These are phyloP conservation scores for Zenarchopterus dispar DNA, from an alignment of 2,797 vertebrate species.

Conservation along the genomic window DNA sequence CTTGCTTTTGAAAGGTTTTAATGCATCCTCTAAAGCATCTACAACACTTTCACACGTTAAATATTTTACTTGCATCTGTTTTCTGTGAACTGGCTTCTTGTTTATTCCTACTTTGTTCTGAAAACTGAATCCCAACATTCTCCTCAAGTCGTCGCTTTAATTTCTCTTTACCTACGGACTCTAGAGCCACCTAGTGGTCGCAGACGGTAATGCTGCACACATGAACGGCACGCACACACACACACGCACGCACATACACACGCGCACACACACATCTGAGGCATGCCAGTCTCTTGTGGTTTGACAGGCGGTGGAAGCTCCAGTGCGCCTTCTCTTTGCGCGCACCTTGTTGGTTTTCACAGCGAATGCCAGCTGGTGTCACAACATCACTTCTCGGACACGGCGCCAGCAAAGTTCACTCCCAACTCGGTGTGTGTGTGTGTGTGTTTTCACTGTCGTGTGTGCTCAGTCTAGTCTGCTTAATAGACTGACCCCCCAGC, in stretches of 20 bases:
- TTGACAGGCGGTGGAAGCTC: slow-evolving; percentile 45
- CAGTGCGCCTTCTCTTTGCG: slow-evolving; percentile 26
- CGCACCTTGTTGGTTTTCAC: slow-evolving; percentile 28
- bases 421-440: slow-evolving; percentile 12
- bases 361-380: slow-evolving; percentile 27
- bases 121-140: not conserved
- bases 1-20: too few species aligned
- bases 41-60: too few species aligned
- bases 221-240: slow-evolving; percentile 27
- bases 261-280: slow-evolving; percentile 18
- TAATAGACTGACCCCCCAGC: slow-evolving; percentile 72
- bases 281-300: slow-evolving; percentile 55
- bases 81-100: not conserved
- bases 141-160: slow-evolving; percentile 14
- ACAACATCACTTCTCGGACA: slow-evolving; percentile 12
- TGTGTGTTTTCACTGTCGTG: slow-evolving; percentile 3
- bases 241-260: too few species aligned
- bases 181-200: slow-evolving; percentile 66
- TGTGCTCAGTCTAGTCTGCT: slow-evolving; percentile 50
- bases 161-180: not conserved
- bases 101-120: not conserved
- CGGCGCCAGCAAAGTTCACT: slow-evolving; percentile 44
- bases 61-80: too few species aligned
- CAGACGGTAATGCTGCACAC: slow-evolving; percentile 22
- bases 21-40: too few species aligned